These are phyloP conservation scores for Lycaon pictus DNA, from an alignment of 2,113 vertebrate species.

Conservation along the genomic window DNA sequence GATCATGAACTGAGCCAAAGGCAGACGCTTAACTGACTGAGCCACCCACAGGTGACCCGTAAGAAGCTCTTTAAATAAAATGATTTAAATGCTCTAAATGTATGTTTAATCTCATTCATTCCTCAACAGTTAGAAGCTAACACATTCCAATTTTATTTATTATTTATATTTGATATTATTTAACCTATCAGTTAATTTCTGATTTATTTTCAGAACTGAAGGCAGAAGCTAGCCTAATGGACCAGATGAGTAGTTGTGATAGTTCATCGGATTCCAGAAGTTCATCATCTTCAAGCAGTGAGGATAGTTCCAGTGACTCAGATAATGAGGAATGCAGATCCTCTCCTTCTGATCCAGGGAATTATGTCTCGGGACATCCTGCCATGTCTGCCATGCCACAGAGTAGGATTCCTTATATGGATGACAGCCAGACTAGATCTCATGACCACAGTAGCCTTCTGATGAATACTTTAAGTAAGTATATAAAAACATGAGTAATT, in stretches of 20 bases:
- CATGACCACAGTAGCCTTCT: constrained; percentile 90
- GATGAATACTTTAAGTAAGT: constrained; percentile 98
- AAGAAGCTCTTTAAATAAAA: constrained; percentile 23
- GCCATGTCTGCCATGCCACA: constrained; percentile 86
- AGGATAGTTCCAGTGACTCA: constrained; percentile 94
- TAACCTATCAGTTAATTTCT: not conserved
- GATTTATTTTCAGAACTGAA: constrained; percentile 92
- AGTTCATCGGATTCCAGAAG: constrained; percentile 94
- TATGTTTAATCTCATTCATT: constrained; percentile 41
- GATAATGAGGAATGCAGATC: constrained; percentile 89
- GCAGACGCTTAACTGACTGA: no score
- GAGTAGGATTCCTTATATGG: constrained; percentile 86
- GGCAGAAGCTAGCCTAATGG: constrained; percentile 96
- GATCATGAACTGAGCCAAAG: no score
- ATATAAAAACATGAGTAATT: constrained; percentile 72
- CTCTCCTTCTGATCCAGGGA: constrained; percentile 80
- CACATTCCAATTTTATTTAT: constrained; percentile 7
- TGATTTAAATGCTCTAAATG: not conserved
- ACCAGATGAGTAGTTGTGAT: constrained; percentile 96
- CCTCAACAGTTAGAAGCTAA: constrained; percentile 59
- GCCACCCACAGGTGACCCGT: no score
- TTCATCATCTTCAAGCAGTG: constrained; percentile 94
- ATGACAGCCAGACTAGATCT: constrained; percentile 83
- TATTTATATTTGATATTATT: constrained; percentile 30
- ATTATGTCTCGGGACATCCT: constrained; percentile 84